phyloP scores from a whole-genome alignment of 2,888 invertebrate genomes.

The Chironomus tentans region DNA sequence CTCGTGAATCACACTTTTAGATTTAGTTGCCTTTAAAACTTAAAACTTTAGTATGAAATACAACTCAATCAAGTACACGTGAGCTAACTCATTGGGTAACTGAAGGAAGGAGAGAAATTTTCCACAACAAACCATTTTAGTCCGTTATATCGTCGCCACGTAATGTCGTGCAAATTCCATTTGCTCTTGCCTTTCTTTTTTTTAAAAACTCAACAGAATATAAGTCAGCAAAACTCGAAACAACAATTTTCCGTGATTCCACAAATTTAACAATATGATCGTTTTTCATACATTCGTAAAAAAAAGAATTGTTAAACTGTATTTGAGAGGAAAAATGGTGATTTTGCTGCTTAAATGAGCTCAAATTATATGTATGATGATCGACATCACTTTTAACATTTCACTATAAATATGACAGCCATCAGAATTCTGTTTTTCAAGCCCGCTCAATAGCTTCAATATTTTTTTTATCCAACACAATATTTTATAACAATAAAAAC shows the following conservation, averaged over 20 bases:
- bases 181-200: background rate
- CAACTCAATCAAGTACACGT: background rate
- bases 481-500: background rate
- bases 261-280: no score
- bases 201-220: background rate
- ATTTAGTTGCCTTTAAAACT: no score
- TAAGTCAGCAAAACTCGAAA: background rate
- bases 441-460: background rate
- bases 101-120: background rate
- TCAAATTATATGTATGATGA: no score
- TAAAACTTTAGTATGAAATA: no score
- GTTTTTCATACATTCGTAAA: no score
- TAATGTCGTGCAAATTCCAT: background rate
- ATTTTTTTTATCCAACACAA: background rate
- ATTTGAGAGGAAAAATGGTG: no score
- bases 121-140: background rate
- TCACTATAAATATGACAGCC: no score
- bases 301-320: no score
- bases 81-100: background rate
- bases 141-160: background rate
- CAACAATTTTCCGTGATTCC: background rate
- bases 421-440: no score
- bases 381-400: no score
- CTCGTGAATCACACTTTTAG: no score
- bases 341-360: no score